Conservation (phyloP, 1,140 invertebrate species). For the Plodia interpunctella region DNA sequence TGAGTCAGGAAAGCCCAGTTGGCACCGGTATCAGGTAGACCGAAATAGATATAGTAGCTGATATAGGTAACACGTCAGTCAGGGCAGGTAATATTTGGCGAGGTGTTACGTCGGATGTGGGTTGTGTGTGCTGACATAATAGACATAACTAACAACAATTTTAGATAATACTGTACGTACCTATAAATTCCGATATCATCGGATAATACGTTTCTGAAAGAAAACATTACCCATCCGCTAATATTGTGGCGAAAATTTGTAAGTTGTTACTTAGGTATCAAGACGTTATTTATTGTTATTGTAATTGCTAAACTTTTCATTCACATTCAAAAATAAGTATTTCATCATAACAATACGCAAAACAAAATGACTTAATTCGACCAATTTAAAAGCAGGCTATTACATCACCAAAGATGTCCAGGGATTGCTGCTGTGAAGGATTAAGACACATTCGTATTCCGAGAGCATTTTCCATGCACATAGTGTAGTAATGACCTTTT, state of each 20-base stretch:
- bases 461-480: background rate
- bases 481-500: background rate
- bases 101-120: background rate
- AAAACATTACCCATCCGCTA: no score
- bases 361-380: background rate
- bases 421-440: background rate
- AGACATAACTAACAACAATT: no score
- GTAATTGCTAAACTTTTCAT: no score
- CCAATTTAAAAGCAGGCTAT: background rate
- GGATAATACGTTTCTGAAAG: no score
- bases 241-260: no score
- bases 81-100: background rate
- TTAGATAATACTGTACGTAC: no score
- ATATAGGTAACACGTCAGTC: background rate
- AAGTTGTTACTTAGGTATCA: no score
- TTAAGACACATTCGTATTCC: background rate
- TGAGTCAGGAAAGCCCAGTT: constrained; percentile 29
- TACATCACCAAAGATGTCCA: background rate
- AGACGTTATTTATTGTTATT: no score
- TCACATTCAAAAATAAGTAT: no score
- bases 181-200: no score
- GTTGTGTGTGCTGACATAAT: background rate
- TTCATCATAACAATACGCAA: background rate
- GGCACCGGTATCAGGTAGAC: constrained; percentile 27
- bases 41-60: constrained; percentile 14